Conservation (phyloP, 92 coral and sea anemone species). For the Paramuricea clavata region DNA sequence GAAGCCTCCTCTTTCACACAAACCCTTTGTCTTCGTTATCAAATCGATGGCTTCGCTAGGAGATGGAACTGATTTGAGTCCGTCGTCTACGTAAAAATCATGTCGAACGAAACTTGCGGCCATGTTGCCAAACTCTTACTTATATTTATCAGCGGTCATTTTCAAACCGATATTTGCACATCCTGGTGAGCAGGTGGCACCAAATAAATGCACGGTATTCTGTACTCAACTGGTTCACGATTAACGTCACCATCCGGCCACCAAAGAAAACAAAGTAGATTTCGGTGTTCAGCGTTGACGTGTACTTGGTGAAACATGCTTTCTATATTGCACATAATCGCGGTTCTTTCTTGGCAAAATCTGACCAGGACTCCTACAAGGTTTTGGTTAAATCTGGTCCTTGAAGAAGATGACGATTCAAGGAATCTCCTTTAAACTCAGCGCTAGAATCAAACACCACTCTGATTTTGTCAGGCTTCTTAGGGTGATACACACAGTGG, state of each 20-base stretch:
- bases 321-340: neutral
- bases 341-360: neutral
- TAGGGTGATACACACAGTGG: neutral
- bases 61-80: neutral
- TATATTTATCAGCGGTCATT: neutral
- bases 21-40: neutral
- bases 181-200: constrained; percentile 9
- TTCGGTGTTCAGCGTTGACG: neutral
- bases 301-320: neutral
- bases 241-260: neutral
- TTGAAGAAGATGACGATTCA: constrained; percentile 13
- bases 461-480: constrained; percentile 17
- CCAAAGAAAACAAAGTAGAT: neutral
- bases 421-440: neutral
- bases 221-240: neutral
- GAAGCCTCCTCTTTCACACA: constrained; percentile 12
- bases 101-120: neutral
- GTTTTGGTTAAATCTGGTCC: no score
- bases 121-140: neutral
- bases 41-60: neutral
- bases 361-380: neutral
- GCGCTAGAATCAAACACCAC: constrained; percentile 9
- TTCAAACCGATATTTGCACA: constrained; percentile 1
- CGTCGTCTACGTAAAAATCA: constrained; percentile 26
- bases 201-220: neutral